Evolutionary conservation across 1,140 invertebrate genomes (phyloP).

Genomic region (Saxidomus purpurata): DNA sequence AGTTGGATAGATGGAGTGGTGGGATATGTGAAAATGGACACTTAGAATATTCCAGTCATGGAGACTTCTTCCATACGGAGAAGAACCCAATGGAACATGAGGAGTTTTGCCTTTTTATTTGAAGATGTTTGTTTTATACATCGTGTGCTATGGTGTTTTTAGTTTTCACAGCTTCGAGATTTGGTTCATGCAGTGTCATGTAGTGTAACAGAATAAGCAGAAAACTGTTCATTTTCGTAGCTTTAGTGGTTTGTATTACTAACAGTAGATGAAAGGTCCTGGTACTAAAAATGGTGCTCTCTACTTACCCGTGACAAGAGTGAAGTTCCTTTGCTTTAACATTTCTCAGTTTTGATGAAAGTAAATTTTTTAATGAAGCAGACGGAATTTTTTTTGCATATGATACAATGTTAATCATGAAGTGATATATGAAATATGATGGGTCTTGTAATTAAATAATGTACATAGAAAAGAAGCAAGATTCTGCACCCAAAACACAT

Average conservation of each 20-base stretch:
- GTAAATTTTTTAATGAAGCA: background rate
- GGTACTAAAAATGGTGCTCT: slow-evolving; percentile 23
- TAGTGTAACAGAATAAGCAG: background rate
- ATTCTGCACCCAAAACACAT: no score
- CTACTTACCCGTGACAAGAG: background rate
- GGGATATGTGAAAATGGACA: slow-evolving; percentile 24
- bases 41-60: background rate
- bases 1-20: background rate
- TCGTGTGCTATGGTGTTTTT: background rate
- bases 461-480: no score
- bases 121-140: slow-evolving; percentile 8
- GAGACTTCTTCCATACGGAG: background rate
- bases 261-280: background rate
- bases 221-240: background rate
- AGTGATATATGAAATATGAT: background rate
- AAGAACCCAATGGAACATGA: background rate
- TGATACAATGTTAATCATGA: background rate
- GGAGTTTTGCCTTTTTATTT: slow-evolving; percentile 27
- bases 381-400: background rate
- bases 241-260: background rate
- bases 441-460: no score
- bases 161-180: slow-evolving; percentile 1
- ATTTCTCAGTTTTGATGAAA: background rate
- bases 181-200: background rate
- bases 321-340: background rate